A percentile compares a stretch with the other conserved stretches of the same genome.
phyloP scores from a whole-genome alignment of 92 coral and sea anemone genomes.

The Porites evermanni region DNA sequence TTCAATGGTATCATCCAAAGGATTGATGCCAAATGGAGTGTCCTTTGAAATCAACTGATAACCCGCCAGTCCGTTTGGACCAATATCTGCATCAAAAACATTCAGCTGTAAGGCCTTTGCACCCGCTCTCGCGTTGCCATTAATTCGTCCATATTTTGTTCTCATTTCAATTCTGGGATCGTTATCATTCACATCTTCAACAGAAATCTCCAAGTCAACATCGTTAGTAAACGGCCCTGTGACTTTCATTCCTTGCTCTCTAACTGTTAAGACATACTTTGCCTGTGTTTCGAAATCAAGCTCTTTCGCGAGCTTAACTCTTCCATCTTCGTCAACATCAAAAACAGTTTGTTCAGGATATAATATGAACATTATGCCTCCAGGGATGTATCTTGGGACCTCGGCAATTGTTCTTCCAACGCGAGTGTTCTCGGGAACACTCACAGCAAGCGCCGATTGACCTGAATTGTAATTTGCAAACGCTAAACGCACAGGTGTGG shows the following conservation, averaged over 20 bases:
- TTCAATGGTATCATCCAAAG: constrained; percentile 61
- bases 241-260: constrained; percentile 57
- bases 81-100: constrained; percentile 69
- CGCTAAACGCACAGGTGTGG: constrained; percentile 60
- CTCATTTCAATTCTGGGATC: constrained; percentile 54
- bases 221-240: constrained; percentile 52
- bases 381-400: constrained; percentile 70
- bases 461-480: constrained; percentile 61
- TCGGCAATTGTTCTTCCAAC: constrained; percentile 57
- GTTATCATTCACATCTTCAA: constrained; percentile 77
- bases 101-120: constrained; percentile 48
- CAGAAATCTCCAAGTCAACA: constrained; percentile 61
- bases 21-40: constrained; percentile 72
- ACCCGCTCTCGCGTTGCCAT: constrained; percentile 72
- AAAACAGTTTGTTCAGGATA: constrained; percentile 67
- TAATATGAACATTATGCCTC: constrained; percentile 62
- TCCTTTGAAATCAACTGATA: constrained; percentile 56
- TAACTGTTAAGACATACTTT: constrained; percentile 54
- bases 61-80: constrained; percentile 66
- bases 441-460: constrained; percentile 39
- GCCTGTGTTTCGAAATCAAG: constrained; percentile 76
- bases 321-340: constrained; percentile 70
- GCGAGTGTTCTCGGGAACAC: constrained; percentile 61
- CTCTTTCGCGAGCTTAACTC: constrained; percentile 40
- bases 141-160: constrained; percentile 50